Evolutionary conservation across 2,888 invertebrate species (phyloP), one percentile per base, ranked within the genome.

Genomic region (Amphipoea lucens): DNA sequence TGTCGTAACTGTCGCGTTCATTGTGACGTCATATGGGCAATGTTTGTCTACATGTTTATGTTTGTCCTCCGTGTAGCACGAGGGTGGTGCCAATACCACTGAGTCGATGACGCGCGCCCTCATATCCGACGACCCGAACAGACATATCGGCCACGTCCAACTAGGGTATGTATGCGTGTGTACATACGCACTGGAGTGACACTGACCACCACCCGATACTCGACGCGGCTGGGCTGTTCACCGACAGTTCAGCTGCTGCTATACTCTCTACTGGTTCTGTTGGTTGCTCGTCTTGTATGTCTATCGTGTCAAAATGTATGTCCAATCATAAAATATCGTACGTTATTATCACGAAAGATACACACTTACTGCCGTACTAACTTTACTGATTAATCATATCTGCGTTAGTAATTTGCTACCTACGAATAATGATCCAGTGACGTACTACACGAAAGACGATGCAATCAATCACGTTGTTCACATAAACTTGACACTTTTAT

Each of bases 91-190:
- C 97, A 98, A 98, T 97, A 98, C 98, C 97, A 98, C 98, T 97
- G 99, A 99, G 97, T 99, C 99, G 97, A 98, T 99, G 98, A 99
- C 99, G 97, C 98, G 99, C 97, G 98, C 99, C 97, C 98, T 99
- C 97, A 99, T 99, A 97, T 98, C 98, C 97, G 99, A 99, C 97
- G 99, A 99, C 97, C 98, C 98, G 97, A 98, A 98, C 97, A 98
- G 98, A 97, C 98, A 98, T 97, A 98, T 98, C 97, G 99, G 98
- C 97, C 98, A 98, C 97, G 98, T 99, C 97, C 99, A 99, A 97
- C 98, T 99, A 97, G 99, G 99, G 99, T 99, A 99, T 97, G 98
- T 99, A 98, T 98, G 92, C 93, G 94, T 94, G 94, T 95, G 94
- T 94, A 95, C 94, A 95, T 94, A 95, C 96, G 92, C 94, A 95